A percentile compares a stretch with the other conserved stretches of the same genome.
Evolutionary conservation across 2,888 invertebrate genomes (phyloP).

Genomic region (Heliconius sara): DNA sequence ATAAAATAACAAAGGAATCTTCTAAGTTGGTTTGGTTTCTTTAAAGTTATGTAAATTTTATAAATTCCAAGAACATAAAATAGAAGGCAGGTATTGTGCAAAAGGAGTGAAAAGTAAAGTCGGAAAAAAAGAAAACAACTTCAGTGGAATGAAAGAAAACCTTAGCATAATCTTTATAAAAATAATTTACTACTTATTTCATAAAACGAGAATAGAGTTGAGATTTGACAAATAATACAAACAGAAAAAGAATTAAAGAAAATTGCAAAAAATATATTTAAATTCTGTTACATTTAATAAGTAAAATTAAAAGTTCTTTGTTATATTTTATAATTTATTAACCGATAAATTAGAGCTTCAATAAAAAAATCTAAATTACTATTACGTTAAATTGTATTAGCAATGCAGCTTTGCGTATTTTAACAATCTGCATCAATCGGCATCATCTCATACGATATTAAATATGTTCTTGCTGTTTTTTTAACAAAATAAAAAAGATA

Average conservation of each 20-base stretch:
- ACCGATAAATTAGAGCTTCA: neutral
- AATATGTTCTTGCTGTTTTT: too few species aligned
- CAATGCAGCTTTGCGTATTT: too few species aligned
- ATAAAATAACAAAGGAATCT: slow-evolving; percentile 30
- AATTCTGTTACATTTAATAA: neutral
- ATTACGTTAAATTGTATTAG: too few species aligned
- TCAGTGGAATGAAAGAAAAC: neutral
- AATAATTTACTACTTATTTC: neutral
- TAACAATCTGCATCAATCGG: too few species aligned
- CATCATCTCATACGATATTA: too few species aligned
- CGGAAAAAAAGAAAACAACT: slow-evolving; percentile 10
- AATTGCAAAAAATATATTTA: neutral
- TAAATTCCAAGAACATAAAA: slow-evolving; percentile 14
- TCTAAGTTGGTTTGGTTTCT: slow-evolving; percentile 21
- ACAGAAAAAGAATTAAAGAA: neutral
- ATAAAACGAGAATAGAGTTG: neutral
- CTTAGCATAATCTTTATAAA: neutral
- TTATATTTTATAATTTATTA: neutral
- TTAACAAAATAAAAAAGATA: too few species aligned
- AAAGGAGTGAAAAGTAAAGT: slow-evolving; percentile 12
- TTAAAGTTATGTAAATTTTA: slow-evolving; percentile 34
- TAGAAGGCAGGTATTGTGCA: slow-evolving; percentile 8
- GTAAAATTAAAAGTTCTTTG: neutral
- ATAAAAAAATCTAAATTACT: neutral
- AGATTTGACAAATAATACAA: neutral